A percentile compares a stretch with the other conserved stretches of the same genome.
phyloP scores from a whole-genome alignment of 2,113 vertebrate species.

The Pleuronectes platessa region DNA sequence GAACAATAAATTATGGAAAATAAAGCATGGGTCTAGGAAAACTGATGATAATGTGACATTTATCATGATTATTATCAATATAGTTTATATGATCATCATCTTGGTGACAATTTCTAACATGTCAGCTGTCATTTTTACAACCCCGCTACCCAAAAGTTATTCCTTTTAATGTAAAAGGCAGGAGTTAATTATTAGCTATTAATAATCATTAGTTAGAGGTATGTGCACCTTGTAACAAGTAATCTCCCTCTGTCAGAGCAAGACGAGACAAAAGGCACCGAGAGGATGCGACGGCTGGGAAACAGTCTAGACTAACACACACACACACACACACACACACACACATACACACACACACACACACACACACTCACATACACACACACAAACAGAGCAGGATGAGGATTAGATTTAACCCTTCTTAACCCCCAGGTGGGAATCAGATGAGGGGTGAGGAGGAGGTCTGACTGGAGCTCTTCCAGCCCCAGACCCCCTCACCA shows the following conservation, averaged over 20 bases:
- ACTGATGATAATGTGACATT: no score
- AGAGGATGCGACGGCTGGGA: conserved; percentile 13
- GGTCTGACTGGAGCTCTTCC: conserved; percentile 43
- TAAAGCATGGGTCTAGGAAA: no score
- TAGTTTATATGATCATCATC: no score
- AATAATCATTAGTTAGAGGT: no score
- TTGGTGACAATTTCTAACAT: no score
- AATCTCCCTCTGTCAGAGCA: neutral
- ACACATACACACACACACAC: conserved; percentile 34
- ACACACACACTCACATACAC: conserved; percentile 34
- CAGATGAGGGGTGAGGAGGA: neutral
- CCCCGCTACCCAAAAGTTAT: neutral
- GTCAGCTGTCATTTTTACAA: neutral
- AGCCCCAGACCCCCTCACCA: conserved; percentile 51
- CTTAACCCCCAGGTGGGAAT: conserved; percentile 66
- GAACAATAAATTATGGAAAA: no score
- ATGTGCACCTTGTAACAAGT: neutral
- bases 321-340: conserved; percentile 37
- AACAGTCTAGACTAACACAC: conserved; percentile 55
- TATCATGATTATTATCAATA: no score
- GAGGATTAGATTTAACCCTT: conserved; percentile 72
- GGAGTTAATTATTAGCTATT: no score
- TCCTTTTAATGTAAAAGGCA: no score
- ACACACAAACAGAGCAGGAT: conserved; percentile 34
- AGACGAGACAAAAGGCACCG: conserved; percentile 24